Base-by-base conservation (phyloP, 2,888 invertebrate genomes). In the Biston betularia region DNA sequence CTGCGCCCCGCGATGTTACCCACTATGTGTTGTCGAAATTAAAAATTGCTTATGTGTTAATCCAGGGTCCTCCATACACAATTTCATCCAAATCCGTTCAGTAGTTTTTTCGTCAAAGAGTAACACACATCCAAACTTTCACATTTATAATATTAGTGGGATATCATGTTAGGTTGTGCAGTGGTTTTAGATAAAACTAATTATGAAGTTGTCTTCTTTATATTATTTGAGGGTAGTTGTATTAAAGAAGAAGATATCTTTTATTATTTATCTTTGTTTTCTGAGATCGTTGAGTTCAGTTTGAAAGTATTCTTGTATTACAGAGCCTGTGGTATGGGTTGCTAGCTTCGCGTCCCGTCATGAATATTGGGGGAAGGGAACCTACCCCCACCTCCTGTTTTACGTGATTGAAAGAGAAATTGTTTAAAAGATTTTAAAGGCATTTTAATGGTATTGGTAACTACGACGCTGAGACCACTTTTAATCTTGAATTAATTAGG, bases 351-450 rank as follows among this genome's bases (percentile, higher is more conserved):
- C 77, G 54, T 57, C 63, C 55, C 79, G 81, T 80, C 81, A 81
- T 81, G 83, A 85, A 81, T 85, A 84, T 82, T 83, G 82, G 81
- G 74, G 76, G 76, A 74, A 71, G 76, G 79, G 83, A 79, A 52
- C 60, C 63, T 73, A 82, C 84, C 86, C 86, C 83, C 85, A 86
- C 86, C 58, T 33, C 55, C 24, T 42, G 83, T 82, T 88, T 89
- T 86, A 87, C 87, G 87, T 89, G 90, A 90, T 90, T 89, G 87
- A 89, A 89, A 87, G 87, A 87, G 86, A 88, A 89, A 89, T 87
- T 88, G 86, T 89, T 88, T 88, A 87, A 84, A 86, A 83, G 82
- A 86, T 82, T 82, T 80, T 57, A 69, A 68, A 67, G 65, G 81
- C 79, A 83, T 86, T 86, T 84, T 79, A 79, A 81, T 79, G 75